Conservation (phyloP, 2,888 invertebrate genomes). For the Melanostoma scalare region DNA sequence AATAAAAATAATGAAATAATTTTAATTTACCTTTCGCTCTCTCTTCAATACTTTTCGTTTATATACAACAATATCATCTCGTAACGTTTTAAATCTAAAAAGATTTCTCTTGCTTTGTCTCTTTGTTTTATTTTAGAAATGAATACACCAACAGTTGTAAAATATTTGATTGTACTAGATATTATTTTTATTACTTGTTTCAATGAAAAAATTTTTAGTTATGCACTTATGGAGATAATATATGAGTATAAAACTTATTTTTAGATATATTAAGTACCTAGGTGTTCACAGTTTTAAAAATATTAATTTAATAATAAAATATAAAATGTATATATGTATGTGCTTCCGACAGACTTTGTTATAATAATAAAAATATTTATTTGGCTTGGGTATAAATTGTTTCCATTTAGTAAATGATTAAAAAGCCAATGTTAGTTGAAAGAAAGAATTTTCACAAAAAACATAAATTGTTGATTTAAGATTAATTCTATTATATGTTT, state of each 20-base stretch:
- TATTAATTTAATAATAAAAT: conserved; percentile 49
- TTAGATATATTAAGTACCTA: conserved; percentile 40
- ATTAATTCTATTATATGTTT: not conserved
- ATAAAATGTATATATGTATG: conserved; percentile 46
- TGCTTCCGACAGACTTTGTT: conserved; percentile 54
- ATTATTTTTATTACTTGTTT: conserved; percentile 45
- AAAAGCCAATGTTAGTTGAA: conserved; percentile 8
- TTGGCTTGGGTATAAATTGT: conserved; percentile 43
- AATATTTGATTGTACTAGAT: conserved; percentile 31
- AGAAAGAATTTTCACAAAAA: not conserved
- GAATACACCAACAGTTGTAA: not conserved
- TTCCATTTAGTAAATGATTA: conserved; percentile 18
- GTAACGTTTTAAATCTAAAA: no score
- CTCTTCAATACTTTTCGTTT: no score
- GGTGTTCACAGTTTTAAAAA: conserved; percentile 51
- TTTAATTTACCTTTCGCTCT: no score
- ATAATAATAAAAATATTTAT: conserved; percentile 21
- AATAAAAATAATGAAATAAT: no score
- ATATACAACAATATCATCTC: no score
- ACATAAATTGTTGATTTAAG: not conserved
- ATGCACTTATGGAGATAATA: conserved; percentile 57
- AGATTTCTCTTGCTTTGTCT: no score
- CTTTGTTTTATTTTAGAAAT: not conserved
- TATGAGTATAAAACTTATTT: conserved; percentile 62
- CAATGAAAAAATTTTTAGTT: conserved; percentile 54